phyloP scores from a whole-genome alignment of 1,140 invertebrate genomes.

The Pachypeltis micranthus region DNA sequence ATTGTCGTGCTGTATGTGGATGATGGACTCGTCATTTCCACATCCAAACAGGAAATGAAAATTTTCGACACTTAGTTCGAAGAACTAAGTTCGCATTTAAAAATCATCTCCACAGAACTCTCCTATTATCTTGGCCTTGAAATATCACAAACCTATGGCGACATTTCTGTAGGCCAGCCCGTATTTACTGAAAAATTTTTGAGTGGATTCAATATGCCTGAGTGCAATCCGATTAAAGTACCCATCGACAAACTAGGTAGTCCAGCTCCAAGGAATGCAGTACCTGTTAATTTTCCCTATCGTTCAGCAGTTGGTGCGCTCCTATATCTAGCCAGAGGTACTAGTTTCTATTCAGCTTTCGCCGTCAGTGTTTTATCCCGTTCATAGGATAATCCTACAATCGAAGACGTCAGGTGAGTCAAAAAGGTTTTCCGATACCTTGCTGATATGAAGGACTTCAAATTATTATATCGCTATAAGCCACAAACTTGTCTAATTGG shows the following conservation, averaged over 20 bases:
- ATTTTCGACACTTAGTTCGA: no score
- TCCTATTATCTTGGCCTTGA: no score
- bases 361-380: conserved; percentile 25
- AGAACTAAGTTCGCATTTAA: no score
- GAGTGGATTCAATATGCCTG: no score
- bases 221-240: no score
- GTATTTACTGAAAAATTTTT: no score
- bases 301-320: conserved; percentile 33
- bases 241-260: neutral
- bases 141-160: no score
- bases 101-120: no score
- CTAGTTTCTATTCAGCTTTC: conserved; percentile 25
- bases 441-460: conserved; percentile 26
- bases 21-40: no score
- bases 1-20: no score
- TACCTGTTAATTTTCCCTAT: conserved; percentile 30
- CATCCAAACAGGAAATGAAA: neutral
- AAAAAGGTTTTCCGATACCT: no score
- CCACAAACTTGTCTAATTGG: neutral
- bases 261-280: conserved; percentile 1
- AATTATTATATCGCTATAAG: conserved; percentile 26
- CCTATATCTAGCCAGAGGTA: conserved; percentile 32
- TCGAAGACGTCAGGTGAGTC: conserved; percentile 28
- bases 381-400: conserved; percentile 32
- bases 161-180: no score